These are phyloP conservation scores for Ictalurus punctatus DNA, from an alignment of 2,113 vertebrate species.

Conservation along the genomic window DNA sequence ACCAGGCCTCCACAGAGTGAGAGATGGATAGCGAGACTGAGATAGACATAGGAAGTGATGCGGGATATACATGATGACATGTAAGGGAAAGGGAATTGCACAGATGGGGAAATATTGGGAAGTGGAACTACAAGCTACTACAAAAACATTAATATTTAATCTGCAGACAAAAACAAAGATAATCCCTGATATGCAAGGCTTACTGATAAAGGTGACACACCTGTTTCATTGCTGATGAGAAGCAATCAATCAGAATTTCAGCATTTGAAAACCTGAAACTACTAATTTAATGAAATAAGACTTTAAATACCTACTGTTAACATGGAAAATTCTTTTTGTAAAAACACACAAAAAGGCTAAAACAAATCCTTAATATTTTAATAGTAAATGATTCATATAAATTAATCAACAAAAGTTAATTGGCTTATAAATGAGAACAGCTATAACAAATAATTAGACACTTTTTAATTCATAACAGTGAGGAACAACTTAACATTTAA, in stretches of 20 bases:
- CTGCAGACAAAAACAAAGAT: neutral
- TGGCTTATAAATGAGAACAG: too few species aligned
- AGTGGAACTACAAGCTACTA: too few species aligned
- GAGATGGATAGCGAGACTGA: neutral
- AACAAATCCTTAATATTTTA: neutral
- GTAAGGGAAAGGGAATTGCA: neutral
- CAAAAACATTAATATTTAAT: conserved; percentile 10
- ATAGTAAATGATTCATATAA: neutral
- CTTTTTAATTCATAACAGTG: neutral
- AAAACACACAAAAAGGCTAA: too few species aligned
- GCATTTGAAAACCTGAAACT: neutral
- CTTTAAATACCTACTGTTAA: too few species aligned
- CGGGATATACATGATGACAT: neutral
- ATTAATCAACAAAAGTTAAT: neutral
- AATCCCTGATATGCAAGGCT: neutral
- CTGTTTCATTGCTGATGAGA: neutral
- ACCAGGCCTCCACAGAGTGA: neutral
- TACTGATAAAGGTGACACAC: neutral
- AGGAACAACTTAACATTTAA: neutral
- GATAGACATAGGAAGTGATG: neutral
- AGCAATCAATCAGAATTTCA: neutral
- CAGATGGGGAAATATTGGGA: conserved; percentile 6
- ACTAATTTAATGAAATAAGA: too few species aligned
- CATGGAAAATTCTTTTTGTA: too few species aligned
- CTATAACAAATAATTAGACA: neutral